phyloP scores from a whole-genome alignment of 2,888 invertebrate genomes.

The Temnothorax unifasciatus region DNA sequence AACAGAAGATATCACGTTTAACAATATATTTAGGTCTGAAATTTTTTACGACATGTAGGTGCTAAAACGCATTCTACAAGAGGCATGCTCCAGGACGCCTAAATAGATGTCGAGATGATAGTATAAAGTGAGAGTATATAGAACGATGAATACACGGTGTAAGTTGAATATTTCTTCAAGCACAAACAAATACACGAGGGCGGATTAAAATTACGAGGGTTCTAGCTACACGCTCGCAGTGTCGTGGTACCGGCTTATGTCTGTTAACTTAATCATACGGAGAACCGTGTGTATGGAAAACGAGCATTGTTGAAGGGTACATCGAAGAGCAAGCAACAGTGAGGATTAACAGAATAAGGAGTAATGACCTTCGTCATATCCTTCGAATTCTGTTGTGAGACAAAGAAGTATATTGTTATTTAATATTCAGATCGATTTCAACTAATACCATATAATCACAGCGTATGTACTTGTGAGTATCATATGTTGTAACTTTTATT shows the following conservation, averaged over 20 bases:
- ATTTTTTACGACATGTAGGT: constrained; percentile 48
- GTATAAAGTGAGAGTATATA: constrained; percentile 9
- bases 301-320: constrained; percentile 61
- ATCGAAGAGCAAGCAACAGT: constrained; percentile 76
- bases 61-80: constrained; percentile 66
- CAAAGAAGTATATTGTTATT: constrained; percentile 78
- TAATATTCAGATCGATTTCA: constrained; percentile 34
- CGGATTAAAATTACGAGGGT: not conserved
- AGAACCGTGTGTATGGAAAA: constrained; percentile 33
- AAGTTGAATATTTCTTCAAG: constrained; percentile 41
- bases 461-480: constrained; percentile 9
- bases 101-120: constrained; percentile 31
- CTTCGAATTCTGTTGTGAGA: constrained; percentile 84
- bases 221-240: constrained; percentile 41
- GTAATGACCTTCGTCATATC: constrained; percentile 86
- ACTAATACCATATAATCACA: constrained; percentile 36
- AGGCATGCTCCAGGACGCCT: constrained; percentile 68
- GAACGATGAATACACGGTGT: constrained; percentile 11
- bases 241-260: constrained; percentile 25
- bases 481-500: not conserved
- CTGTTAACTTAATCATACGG: constrained; percentile 9
- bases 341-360: constrained; percentile 74
- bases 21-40: not conserved
- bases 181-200: constrained; percentile 29
- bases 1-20: constrained; percentile 39